A percentile compares a stretch with the other conserved stretches of the same genome.
These are phyloP conservation scores for Caenorhabditis sp. DNA, from an alignment of 2,888 invertebrate genomes.

Conservation along the genomic window DNA sequence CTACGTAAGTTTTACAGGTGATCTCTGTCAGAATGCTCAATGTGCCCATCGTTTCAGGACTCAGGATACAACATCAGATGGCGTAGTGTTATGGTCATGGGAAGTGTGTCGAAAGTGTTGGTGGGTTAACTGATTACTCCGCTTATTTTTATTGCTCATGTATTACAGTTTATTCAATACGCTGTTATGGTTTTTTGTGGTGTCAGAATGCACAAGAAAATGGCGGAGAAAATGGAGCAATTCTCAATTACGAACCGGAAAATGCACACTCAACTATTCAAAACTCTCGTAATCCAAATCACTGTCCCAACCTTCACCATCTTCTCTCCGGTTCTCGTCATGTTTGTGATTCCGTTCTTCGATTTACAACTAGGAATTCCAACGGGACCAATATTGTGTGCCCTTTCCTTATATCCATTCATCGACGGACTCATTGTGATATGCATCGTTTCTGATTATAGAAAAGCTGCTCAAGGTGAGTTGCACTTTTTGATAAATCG, in stretches of 20 bases:
- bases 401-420: conserved; percentile 54
- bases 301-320: conserved; percentile 52
- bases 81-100: conserved; percentile 58
- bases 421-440: conserved; percentile 57
- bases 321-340: conserved; percentile 48
- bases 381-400: conserved; percentile 44
- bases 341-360: conserved; percentile 58
- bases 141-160: background rate
- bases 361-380: conserved; percentile 43
- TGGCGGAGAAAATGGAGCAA: conserved; percentile 57
- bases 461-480: conserved; percentile 44
- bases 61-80: conserved; percentile 37
- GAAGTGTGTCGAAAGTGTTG: conserved; percentile 54
- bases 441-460: conserved; percentile 56
- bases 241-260: conserved; percentile 55
- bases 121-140: conserved; percentile 26
- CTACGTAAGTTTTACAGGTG: conserved; percentile 25
- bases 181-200: conserved; percentile 60
- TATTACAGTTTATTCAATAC: conserved; percentile 49
- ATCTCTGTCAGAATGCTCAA: background rate
- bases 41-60: conserved; percentile 32
- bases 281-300: conserved; percentile 58
- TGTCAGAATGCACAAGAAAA: conserved; percentile 55
- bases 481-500: conserved; percentile 2
- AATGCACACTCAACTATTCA: conserved; percentile 57